Evolutionary conservation across 1,140 invertebrate species (phyloP).

Genomic region (Akabosia matsudoensis): DNA sequence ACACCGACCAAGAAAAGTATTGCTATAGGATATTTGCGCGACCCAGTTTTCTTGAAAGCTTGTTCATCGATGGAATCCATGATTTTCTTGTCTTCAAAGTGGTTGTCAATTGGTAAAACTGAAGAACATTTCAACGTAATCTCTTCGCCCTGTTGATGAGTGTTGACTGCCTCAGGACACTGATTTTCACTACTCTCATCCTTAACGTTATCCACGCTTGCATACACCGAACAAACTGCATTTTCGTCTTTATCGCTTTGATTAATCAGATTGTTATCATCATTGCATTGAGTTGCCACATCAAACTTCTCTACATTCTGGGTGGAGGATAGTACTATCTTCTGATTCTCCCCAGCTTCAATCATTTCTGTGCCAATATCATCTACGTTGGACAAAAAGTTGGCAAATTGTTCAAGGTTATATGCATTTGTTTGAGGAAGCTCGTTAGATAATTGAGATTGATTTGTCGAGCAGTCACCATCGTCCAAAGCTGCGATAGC

Average conservation of each 20-base stretch:
- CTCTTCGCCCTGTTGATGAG: too few species aligned
- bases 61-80: too few species aligned
- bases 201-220: neutral
- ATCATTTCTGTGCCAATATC: neutral
- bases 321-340: neutral
- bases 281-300: neutral
- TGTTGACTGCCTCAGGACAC: too few species aligned
- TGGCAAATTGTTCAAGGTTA: neutral
- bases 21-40: neutral
- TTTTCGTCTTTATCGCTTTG: neutral
- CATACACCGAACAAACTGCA: neutral
- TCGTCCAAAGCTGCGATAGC: neutral
- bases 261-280: neutral
- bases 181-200: too few species aligned
- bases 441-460: too few species aligned
- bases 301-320: neutral
- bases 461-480: neutral
- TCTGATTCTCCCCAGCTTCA: neutral
- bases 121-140: too few species aligned
- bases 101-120: too few species aligned
- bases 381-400: neutral
- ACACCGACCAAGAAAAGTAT: neutral
- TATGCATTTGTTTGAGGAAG: neutral
- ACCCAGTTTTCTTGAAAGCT: neutral
- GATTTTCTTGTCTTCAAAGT: too few species aligned